Evolutionary conservation across 2,797 vertebrate genomes (phyloP), one percentile per base, ranked within the genome.

Genomic region (Rhynchonycteris naso): DNA sequence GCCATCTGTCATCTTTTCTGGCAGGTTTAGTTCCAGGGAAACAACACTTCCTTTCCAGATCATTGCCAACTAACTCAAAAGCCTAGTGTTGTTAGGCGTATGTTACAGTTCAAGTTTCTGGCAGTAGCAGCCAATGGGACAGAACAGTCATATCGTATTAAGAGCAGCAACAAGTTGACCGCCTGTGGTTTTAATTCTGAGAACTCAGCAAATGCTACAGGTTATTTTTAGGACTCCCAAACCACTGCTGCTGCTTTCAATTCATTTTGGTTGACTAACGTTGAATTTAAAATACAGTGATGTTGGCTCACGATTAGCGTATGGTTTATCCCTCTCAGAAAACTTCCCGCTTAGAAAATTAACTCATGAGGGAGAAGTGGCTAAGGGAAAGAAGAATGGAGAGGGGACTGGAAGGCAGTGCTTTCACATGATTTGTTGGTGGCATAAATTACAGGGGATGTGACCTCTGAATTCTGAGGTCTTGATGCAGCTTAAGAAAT

Each of bases 171-270:
- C 97, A 98, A 98, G 98, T 98, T 97, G 97, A 52, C 95, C 93
- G 96, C 91, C 94, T 97, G 98, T 98, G 98, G 98, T 98, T 98
- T 98, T 95, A 91, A 96, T 98, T 98, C 97, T 98, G 96, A 97
- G 97, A 98, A 97, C 97, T 98, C 96, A 97, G 97, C 97, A 97
- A 98, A 97, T 95, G 90, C 96, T 94, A 26, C 28, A 75, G 94
- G 89, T 71, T 98, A 95, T 97, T 96, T 97, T 98, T 98, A 97
- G 96, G 95, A 52, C 86, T 75, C 96, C 83, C 95, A 97, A 97
- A 96, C 97, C 97, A 97, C 97, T 86, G 74, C 82, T 93, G 93
- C 89, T 96, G 90, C 92, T 96, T 97, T 96, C 95, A 94, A 92
- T 97, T 97, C 96, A 96, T 95, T 97, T 96, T 94, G 90, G 71